A percentile compares a stretch with the other conserved stretches of the same genome.
These are phyloP conservation scores for Yasuhikotakia modesta DNA, from an alignment of 2,797 vertebrate genomes.

Conservation along the genomic window DNA sequence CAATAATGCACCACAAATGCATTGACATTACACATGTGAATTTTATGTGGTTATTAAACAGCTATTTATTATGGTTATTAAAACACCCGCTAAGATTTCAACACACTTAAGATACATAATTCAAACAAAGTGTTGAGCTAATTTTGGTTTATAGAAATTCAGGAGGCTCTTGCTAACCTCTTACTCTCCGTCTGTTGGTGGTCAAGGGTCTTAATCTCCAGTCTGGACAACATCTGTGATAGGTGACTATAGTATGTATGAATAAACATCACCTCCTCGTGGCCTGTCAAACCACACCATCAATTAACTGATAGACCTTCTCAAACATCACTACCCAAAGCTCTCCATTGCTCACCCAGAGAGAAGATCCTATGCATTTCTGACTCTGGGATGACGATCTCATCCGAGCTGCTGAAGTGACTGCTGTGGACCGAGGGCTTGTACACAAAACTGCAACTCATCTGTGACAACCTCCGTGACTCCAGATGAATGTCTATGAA, in stretches of 20 bases:
- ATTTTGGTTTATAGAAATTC: neutral
- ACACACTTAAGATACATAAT: neutral
- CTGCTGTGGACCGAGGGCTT: conserved; percentile 67
- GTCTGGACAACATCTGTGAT: conserved; percentile 64
- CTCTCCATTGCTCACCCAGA: conserved; percentile 65
- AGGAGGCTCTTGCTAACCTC: conserved; percentile 25
- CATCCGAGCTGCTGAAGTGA: conserved; percentile 64
- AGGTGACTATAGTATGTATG: conserved; percentile 76
- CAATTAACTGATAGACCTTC: neutral
- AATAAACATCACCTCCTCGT: conserved; percentile 77
- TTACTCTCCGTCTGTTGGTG: conserved; percentile 19
- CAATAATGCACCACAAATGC: neutral
- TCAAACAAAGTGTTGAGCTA: neutral
- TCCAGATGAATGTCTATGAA: conserved; percentile 74
- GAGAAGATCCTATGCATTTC: conserved; percentile 74
- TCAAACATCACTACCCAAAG: neutral
- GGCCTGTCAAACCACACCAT: conserved; percentile 64
- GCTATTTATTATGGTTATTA: no score
- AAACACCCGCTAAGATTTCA: no score
- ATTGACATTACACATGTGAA: neutral
- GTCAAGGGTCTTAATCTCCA: conserved; percentile 47
- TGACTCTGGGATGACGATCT: conserved; percentile 73
- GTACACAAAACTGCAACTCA: conserved; percentile 69
- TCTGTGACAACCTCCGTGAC: conserved; percentile 67
- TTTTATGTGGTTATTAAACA: no score